Conservation (phyloP, 2,113 vertebrate species). For the Perca schrenkii region DNA sequence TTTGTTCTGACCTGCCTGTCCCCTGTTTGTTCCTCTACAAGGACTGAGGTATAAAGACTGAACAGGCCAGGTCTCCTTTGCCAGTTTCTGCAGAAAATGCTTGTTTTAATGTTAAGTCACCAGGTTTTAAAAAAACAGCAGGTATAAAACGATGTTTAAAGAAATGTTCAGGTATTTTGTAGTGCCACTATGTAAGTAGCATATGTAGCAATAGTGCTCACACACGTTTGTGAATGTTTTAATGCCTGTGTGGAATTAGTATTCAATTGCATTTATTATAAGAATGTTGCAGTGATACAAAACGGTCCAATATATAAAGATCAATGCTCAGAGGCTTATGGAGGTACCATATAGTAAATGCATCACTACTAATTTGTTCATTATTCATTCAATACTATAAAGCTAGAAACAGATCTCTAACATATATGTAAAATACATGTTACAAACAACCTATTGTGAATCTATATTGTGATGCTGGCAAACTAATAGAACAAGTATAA, state of each 20-base stretch:
- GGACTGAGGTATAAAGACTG: background rate
- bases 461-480: no score
- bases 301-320: background rate
- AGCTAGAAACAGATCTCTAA: no score
- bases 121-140: background rate
- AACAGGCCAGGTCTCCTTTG: background rate
- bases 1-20: background rate
- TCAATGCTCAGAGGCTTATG: background rate
- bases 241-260: background rate
- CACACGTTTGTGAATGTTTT: background rate
- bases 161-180: background rate
- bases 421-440: no score
- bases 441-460: no score
- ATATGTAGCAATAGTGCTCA: no score
- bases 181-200: background rate
- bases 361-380: no score
- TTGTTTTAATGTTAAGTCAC: background rate
- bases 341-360: background rate
- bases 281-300: no score
- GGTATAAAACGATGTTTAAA: background rate
- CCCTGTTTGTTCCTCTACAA: background rate
- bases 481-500: no score
- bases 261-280: no score
- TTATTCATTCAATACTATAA: no score
- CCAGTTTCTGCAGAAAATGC: background rate